phyloP scores from a whole-genome alignment of 2,888 invertebrate genomes.

The Caenorhabditis panamensis region DNA sequence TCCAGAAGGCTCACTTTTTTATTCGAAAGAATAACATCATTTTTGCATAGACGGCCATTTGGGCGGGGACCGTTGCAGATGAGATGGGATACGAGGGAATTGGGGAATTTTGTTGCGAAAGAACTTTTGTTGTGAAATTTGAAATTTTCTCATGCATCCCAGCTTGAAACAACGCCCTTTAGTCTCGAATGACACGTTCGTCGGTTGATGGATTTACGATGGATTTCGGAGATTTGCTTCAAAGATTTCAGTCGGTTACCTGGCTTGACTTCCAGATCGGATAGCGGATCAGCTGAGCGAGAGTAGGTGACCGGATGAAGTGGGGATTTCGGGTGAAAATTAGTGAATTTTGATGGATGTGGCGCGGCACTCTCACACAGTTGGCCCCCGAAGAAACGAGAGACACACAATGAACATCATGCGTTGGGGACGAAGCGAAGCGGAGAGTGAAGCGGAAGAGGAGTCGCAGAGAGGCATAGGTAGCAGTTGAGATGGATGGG shows the following conservation, averaged over 20 bases:
- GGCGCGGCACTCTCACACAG: slow-evolving; percentile 54
- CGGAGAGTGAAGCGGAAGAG: slow-evolving; percentile 12
- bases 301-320: slow-evolving; percentile 12
- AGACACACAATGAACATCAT: slow-evolving; percentile 58
- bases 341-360: slow-evolving; percentile 54
- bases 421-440: slow-evolving; percentile 54
- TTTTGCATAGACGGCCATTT: slow-evolving; percentile 21
- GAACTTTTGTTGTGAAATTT: slow-evolving; percentile 29
- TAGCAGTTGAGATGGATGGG: slow-evolving; percentile 56
- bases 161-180: slow-evolving; percentile 9
- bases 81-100: slow-evolving; percentile 4
- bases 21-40: slow-evolving; percentile 32
- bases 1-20: slow-evolving; percentile 34
- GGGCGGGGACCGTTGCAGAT: slow-evolving; percentile 8
- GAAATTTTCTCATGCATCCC: slow-evolving; percentile 15
- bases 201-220: slow-evolving; percentile 15
- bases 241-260: slow-evolving; percentile 49
- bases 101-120: slow-evolving; percentile 22
- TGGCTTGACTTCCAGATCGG: slow-evolving; percentile 39
- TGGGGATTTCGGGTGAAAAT: slow-evolving; percentile 42
- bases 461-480: slow-evolving; percentile 39
- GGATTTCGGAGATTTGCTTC: slow-evolving; percentile 40
- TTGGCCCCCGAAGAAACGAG: slow-evolving; percentile 50
- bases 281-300: slow-evolving; percentile 19
- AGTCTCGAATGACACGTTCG: slow-evolving; percentile 13